A percentile compares a stretch with the other conserved stretches of the same genome.
Evolutionary conservation across 2,888 invertebrate genomes (phyloP).

Genomic region (Xestia ashworthii): DNA sequence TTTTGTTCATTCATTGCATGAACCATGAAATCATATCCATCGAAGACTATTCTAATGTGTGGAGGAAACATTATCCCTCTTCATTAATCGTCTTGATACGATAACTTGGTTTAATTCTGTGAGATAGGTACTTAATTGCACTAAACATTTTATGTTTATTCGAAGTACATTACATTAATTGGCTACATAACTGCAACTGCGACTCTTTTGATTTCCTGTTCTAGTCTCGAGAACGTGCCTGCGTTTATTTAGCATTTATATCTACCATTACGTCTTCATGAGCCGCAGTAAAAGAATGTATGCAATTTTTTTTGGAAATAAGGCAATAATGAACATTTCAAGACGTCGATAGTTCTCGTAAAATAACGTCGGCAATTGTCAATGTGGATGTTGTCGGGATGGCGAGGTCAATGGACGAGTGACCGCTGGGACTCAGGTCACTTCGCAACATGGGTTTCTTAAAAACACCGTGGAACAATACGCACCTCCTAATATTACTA

Average conservation of each 20-base stretch:
- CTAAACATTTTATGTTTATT: conserved; percentile 8
- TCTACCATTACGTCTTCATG: conserved; percentile 26
- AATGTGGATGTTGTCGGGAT: conserved; percentile 71
- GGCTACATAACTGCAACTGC: conserved; percentile 20
- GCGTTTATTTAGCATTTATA: conserved; percentile 34
- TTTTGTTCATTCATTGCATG: neutral
- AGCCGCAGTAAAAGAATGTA: conserved; percentile 33
- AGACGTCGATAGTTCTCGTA: conserved; percentile 62
- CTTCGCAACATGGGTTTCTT: conserved; percentile 66
- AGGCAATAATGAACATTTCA: conserved; percentile 26
- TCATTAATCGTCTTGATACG: conserved; percentile 4
- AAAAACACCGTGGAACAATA: conserved; percentile 61
- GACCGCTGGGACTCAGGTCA: conserved; percentile 77
- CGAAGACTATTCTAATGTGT: neutral
- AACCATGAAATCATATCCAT: neutral
- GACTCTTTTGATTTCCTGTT: conserved; percentile 23
- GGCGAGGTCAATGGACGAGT: conserved; percentile 83
- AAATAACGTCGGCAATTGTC: conserved; percentile 73
- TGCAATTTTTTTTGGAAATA: conserved; percentile 43
- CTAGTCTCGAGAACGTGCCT: conserved; percentile 15
- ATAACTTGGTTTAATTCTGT: neutral
- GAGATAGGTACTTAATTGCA: neutral
- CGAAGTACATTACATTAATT: conserved; percentile 24
- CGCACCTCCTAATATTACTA: conserved; percentile 53
- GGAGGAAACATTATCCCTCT: neutral